Evolutionary conservation across 2,888 invertebrate genomes (phyloP).

Genomic region (Phragmatobia fuliginosa): DNA sequence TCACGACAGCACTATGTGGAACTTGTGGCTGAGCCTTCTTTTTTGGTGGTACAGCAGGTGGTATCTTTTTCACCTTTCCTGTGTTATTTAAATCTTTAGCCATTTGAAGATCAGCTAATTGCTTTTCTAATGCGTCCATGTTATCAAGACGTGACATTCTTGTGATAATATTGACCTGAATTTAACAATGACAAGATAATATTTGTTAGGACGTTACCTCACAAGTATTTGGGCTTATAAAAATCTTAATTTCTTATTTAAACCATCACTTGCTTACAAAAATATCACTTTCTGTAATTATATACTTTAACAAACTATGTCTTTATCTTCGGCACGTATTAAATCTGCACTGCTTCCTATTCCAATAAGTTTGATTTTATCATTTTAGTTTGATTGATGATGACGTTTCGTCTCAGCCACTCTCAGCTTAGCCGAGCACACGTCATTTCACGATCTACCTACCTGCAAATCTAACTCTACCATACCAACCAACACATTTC

Average conservation of each 20-base stretch:
- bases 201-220: conserved; percentile 37
- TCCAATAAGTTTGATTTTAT: neutral
- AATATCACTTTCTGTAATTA: neutral
- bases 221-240: conserved; percentile 4
- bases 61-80: conserved; percentile 87
- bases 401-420: conserved; percentile 13
- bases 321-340: neutral
- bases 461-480: neutral
- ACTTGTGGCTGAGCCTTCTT: conserved; percentile 90
- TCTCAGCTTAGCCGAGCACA: neutral
- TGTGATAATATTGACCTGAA: conserved; percentile 45
- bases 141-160: conserved; percentile 79
- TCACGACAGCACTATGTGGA: conserved; percentile 91
- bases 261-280: neutral
- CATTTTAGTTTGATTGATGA: conserved; percentile 5
- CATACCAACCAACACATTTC: neutral
- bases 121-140: conserved; percentile 90
- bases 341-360: neutral
- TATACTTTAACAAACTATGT: neutral
- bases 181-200: conserved; percentile 34
- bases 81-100: conserved; percentile 75
- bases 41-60: conserved; percentile 93
- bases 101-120: conserved; percentile 90
- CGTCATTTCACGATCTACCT: conserved; percentile 4
- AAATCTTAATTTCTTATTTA: too few species aligned